These are phyloP conservation scores for Kuschelorhynchus macadamiae DNA, from an alignment of 2,888 invertebrate species.

Conservation along the genomic window DNA sequence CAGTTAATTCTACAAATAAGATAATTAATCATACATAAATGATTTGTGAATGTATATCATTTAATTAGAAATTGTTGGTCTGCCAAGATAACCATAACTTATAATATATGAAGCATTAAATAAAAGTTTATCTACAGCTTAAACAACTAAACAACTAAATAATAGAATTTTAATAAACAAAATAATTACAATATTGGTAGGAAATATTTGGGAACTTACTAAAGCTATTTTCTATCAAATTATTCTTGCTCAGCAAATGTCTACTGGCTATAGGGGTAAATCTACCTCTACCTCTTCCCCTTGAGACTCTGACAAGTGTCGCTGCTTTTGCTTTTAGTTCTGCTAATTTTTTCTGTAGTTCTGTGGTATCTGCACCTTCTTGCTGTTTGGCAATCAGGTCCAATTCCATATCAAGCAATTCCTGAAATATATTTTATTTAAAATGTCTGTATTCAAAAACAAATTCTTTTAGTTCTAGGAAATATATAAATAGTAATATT, in stretches of 20 bases:
- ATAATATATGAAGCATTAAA: no score
- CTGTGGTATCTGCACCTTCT: conserved; percentile 89
- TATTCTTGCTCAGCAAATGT: conserved; percentile 65
- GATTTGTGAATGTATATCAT: no score
- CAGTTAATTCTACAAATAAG: conserved; percentile 51
- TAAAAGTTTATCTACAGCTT: no score
- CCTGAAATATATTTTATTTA: conserved; percentile 70
- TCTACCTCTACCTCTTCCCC: conserved; percentile 65
- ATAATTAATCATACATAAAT: no score
- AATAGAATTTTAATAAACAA: no score
- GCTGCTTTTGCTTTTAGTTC: conserved; percentile 75
- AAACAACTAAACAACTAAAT: no score
- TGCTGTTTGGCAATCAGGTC: conserved; percentile 92
- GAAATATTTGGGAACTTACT: no score
- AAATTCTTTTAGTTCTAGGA: no score
- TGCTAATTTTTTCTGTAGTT: conserved; percentile 81
- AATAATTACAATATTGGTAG: no score
- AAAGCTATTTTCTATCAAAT: conserved; percentile 59
- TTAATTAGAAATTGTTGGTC: no score
- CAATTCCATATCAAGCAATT: conserved; percentile 91
- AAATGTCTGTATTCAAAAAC: neutral
- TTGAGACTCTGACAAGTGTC: conserved; percentile 50
- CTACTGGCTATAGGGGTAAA: conserved; percentile 62
- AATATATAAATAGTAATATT: no score
- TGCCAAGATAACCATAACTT: no score